phyloP scores from a whole-genome alignment of 2,113 vertebrate genomes.

The Microtus montanus region DNA sequence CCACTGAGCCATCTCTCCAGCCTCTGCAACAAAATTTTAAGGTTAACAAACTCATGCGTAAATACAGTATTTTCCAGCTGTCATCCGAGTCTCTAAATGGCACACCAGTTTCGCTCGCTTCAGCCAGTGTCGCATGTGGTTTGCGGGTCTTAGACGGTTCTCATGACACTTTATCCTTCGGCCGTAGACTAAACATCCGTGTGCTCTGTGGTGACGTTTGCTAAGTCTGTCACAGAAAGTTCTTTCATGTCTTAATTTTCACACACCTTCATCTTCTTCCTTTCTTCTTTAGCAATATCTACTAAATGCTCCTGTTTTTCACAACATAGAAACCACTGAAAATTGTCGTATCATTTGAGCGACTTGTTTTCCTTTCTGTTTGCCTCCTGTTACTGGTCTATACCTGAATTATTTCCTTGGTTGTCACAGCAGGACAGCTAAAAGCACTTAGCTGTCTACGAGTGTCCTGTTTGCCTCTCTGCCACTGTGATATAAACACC shows the following conservation, averaged over 20 bases:
- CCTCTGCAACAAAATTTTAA: conserved; percentile 17
- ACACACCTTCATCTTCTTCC: conserved; percentile 37
- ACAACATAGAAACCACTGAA: conserved; percentile 43
- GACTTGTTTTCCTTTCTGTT: conserved; percentile 58
- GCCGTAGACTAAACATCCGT: background rate
- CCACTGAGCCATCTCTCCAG: no score
- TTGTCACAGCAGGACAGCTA: conserved; percentile 47
- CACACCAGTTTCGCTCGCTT: background rate
- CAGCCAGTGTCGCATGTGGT: background rate
- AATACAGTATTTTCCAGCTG: background rate
- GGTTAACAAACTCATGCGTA: conserved; percentile 27
- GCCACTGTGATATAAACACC: background rate
- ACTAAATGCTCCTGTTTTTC: background rate
- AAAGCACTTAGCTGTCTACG: conserved; percentile 63
- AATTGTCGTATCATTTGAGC: conserved; percentile 11
- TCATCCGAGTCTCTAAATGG: background rate
- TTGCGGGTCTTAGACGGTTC: background rate
- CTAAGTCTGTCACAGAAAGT: conserved; percentile 6
- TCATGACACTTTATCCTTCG: conserved; percentile 29
- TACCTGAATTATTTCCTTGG: conserved; percentile 63
- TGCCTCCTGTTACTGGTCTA: conserved; percentile 55
- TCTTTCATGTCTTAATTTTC: conserved; percentile 44
- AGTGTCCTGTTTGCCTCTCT: background rate
- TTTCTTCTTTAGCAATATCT: background rate
- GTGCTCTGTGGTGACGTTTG: background rate